Evolutionary conservation across 2,888 invertebrate genomes (phyloP).

Genomic region (Oegoconia quadripuncta): DNA sequence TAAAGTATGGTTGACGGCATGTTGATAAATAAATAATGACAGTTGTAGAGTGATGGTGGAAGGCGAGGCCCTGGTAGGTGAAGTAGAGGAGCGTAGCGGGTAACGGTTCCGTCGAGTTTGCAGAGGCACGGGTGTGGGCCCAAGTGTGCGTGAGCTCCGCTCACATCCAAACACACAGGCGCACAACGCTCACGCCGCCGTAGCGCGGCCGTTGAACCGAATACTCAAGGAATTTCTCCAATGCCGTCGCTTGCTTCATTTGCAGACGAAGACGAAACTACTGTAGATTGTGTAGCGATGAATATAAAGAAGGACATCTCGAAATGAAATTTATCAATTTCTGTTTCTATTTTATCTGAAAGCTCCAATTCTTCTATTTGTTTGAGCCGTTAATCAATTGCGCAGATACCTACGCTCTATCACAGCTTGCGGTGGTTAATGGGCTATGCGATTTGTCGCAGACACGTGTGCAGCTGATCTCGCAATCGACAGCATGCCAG

Average conservation of each 20-base stretch:
- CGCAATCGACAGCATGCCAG: constrained; percentile 60
- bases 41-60: constrained; percentile 17
- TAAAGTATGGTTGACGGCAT: neutral
- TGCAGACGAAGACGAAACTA: constrained; percentile 64
- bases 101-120: constrained; percentile 74
- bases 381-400: constrained; percentile 1
- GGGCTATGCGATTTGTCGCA: constrained; percentile 21
- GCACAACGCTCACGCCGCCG: constrained; percentile 54
- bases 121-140: constrained; percentile 52
- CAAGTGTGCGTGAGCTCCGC: constrained; percentile 62
- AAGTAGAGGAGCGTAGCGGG: constrained; percentile 55
- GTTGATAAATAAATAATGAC: constrained; percentile 6
- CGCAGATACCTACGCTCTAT: constrained; percentile 3
- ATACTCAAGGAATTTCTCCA: constrained; percentile 77
- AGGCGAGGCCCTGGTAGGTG: constrained; percentile 47
- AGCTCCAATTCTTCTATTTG: neutral
- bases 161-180: constrained; percentile 55
- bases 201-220: constrained; percentile 76
- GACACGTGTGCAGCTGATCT: constrained; percentile 55
- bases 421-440: constrained; percentile 2
- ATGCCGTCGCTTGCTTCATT: constrained; percentile 52
- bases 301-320: constrained; percentile 9
- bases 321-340: constrained; percentile 3
- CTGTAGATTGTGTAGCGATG: constrained; percentile 38
- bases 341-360: constrained; percentile 1